Base-by-base conservation (phyloP, 2,113 vertebrate species). In the Furnarius figulus region DNA sequence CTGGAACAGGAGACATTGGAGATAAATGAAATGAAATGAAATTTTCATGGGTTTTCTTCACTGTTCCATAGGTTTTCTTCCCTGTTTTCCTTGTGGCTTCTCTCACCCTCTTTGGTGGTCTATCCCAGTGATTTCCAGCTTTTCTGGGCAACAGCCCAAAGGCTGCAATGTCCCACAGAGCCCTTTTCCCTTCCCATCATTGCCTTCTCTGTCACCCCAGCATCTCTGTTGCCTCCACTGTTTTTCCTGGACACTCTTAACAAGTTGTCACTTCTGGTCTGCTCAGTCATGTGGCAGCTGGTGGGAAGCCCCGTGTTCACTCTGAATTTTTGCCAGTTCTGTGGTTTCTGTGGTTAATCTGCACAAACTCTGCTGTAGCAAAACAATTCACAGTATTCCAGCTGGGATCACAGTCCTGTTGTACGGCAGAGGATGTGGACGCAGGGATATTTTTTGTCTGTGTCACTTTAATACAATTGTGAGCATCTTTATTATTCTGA, bases 401-500 rank as follows among this genome's bases (percentile, higher is more conserved):
- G 61, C 3, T 71, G 85, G 94, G 61, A 56, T 88, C 39, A 44
- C 47, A 81, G 73, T 73, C 35, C 30, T 2, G 1, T 63, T 52
- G 39, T 71, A 68, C 59, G 80, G 65, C 59, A 63, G 23, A 77
- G 23, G 25, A 10, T 56, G 31, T 33, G 71, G 91, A 82, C 37
- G 40, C 52, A 37, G n/a, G 66, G 71, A 74, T 61, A 65, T 56
- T 62, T 92, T 47, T 70, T 80, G 47, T 53, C 77, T 53, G 16
- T 91, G 76, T 87, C 86, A 82, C 83, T 96, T 89, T 13, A 85
- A 52, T 85, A 61, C 89, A 92, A 90, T 66, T 22, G 49, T 6
- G 6, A 53, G 65, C 40, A 39, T 78, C 77, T 71, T 92, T 92
- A 87, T 90, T 96, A 85, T 96, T 92, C 90, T 65, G 80, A 66